These are phyloP conservation scores for Protobothrops flavoviridis DNA, from an alignment of 2,113 vertebrate species.

Conservation along the genomic window DNA sequence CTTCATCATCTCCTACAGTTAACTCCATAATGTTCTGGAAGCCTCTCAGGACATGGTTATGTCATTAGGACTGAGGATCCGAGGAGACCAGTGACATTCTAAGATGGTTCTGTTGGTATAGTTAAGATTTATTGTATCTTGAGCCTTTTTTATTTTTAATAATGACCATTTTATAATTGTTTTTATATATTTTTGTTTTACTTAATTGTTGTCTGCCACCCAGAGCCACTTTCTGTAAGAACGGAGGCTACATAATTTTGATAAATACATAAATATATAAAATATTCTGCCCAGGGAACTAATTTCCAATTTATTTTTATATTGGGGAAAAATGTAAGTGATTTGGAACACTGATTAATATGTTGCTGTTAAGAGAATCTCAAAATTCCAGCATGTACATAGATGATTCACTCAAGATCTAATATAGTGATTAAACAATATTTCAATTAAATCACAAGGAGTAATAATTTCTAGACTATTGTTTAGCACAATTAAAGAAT, in stretches of 20 bases:
- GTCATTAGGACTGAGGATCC: not conserved
- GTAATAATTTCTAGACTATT: not conserved
- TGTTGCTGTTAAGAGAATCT: not conserved
- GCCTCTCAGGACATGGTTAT: not conserved
- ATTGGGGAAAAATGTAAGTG: not conserved
- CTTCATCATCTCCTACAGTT: not conserved
- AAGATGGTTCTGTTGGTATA: not conserved
- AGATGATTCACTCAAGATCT: not conserved
- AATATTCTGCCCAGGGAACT: not conserved
- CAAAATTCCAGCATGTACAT: not conserved
- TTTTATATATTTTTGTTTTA: not conserved
- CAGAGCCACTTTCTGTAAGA: not conserved
- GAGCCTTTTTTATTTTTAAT: not conserved
- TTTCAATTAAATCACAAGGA: not conserved
- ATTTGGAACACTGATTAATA: not conserved
- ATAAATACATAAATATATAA: not conserved
- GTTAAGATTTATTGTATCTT: not conserved
- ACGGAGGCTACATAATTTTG: not conserved
- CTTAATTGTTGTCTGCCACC: not conserved
- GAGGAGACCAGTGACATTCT: not conserved
- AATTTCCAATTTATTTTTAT: not conserved
- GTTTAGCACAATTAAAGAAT: not conserved
- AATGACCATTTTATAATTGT: not conserved
- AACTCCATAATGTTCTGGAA: not conserved
- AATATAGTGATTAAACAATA: not conserved